Percentiles rank a stretch among this genome's conserved stretches.
Conservation (phyloP, 2,113 vertebrate species). For the Chaenogobius annularis region DNA sequence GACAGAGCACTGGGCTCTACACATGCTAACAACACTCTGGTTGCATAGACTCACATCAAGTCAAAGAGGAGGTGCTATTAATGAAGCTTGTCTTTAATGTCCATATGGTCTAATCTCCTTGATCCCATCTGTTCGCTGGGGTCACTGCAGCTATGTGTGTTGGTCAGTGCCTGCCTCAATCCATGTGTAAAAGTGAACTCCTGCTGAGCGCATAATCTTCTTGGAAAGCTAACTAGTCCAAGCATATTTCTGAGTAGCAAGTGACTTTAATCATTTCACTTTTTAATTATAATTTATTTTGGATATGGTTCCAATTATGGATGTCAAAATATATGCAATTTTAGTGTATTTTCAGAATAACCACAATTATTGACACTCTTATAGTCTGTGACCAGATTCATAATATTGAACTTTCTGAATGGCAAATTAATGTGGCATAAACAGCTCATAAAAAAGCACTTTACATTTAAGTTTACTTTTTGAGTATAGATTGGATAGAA, state of each 20-base stretch:
- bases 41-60: conserved; percentile 40
- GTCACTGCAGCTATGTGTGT: conserved; percentile 7
- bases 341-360: no score
- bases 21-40: conserved; percentile 49
- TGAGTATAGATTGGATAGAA: no score
- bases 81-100: conserved; percentile 56
- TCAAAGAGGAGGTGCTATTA: conserved; percentile 44
- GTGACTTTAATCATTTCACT: not conserved
- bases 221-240: not conserved
- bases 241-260: not conserved
- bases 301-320: not conserved
- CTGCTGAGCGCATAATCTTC: conserved; percentile 11
- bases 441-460: not conserved
- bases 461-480: not conserved
- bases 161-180: conserved; percentile 13
- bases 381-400: not conserved
- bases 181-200: conserved; percentile 12
- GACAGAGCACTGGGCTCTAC: conserved; percentile 14
- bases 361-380: no score
- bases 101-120: conserved; percentile 64
- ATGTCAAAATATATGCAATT: not conserved
- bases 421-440: not conserved
- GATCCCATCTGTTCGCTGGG: conserved; percentile 62
- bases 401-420: not conserved
- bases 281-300: not conserved